These are phyloP conservation scores for Scomber scombrus DNA, from an alignment of 2,113 vertebrate species.

Conservation along the genomic window DNA sequence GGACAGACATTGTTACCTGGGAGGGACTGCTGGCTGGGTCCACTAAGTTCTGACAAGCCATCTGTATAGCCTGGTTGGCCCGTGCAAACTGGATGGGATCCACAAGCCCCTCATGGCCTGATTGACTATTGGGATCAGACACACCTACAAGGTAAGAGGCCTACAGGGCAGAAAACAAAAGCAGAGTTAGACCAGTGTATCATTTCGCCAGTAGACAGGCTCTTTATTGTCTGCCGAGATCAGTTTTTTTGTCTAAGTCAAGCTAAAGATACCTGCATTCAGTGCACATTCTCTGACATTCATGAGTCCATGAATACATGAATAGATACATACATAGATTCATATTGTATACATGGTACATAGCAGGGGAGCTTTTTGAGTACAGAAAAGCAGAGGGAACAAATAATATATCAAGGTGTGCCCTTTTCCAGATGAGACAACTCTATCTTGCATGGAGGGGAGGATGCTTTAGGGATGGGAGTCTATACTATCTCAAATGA, in stretches of 20 bases:
- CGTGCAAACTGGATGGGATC: conserved; percentile 98
- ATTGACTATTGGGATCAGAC: conserved; percentile 98
- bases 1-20: conserved; percentile 87
- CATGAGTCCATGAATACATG: neutral
- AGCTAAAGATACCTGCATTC: neutral
- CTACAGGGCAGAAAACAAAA: conserved; percentile 74
- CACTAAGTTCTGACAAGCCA: conserved; percentile 98
- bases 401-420: conserved; percentile 11
- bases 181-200: neutral
- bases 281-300: neutral
- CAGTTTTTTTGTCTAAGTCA: conserved; percentile 1
- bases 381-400: conserved; percentile 2
- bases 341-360: neutral
- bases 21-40: conserved; percentile 96
- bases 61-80: conserved; percentile 98
- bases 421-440: conserved; percentile 28
- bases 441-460: neutral
- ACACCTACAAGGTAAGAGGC: conserved; percentile 97
- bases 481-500: conserved; percentile 37
- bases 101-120: conserved; percentile 96
- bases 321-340: conserved; percentile 1
- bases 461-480: conserved; percentile 6
- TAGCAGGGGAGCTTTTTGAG: neutral
- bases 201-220: neutral
- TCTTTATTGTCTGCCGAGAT: neutral